Evolutionary conservation across 2,113 vertebrate species (phyloP).

Genomic region (Salvelinus alpinus): DNA sequence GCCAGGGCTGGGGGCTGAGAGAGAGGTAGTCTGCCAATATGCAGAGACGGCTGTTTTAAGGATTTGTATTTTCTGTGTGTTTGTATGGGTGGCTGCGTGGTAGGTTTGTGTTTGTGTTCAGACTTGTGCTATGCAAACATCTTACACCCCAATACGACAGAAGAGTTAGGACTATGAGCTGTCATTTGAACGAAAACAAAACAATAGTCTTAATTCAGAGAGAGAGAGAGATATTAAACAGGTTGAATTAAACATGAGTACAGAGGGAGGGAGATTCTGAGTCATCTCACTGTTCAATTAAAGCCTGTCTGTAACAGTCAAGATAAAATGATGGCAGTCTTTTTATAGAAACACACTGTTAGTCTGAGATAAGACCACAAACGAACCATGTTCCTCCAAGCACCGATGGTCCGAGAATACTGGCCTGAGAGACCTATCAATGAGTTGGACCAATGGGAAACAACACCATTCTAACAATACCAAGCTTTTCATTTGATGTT

Average conservation of each 20-base stretch:
- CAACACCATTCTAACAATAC: background rate
- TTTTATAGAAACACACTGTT: slow-evolving; percentile 15
- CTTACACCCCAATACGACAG: background rate
- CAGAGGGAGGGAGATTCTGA: slow-evolving; percentile 58
- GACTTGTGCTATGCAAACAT: slow-evolving; percentile 39
- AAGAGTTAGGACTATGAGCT: background rate
- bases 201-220: slow-evolving; percentile 19
- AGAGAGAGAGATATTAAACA: slow-evolving; percentile 39
- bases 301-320: slow-evolving; percentile 70
- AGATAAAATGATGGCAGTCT: slow-evolving; percentile 65
- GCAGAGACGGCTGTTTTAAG: slow-evolving; percentile 29
- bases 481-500: background rate
- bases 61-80: slow-evolving; percentile 14
- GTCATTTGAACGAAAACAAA: background rate
- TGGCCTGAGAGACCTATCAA: background rate
- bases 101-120: background rate
- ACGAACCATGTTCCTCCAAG: background rate
- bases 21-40: slow-evolving; percentile 44
- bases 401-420: background rate
- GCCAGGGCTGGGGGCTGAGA: slow-evolving; percentile 47
- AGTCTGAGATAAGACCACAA: background rate
- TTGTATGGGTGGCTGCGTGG: slow-evolving; percentile 9
- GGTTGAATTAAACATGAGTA: slow-evolving; percentile 69
- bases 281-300: slow-evolving; percentile 88
- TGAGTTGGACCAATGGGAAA: too few relatives aligned